Base-by-base conservation (phyloP, 2,113 vertebrate species). In the Perognathus longimembris region DNA sequence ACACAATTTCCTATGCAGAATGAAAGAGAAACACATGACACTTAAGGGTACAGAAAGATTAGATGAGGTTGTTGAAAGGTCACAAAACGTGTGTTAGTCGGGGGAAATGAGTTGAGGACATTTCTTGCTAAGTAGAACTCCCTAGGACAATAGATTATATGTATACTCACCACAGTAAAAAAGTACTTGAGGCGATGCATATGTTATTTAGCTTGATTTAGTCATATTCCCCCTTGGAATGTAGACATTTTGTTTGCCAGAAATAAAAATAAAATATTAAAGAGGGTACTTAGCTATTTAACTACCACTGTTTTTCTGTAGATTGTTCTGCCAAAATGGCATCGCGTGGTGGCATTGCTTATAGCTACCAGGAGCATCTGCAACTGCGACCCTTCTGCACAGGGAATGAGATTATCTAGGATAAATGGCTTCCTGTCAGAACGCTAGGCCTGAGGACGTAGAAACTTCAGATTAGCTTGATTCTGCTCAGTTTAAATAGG, bases 261-360 rank as follows among this genome's bases (percentile, higher is more conserved):
- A 85, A 59, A 82, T 71, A 40, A 80, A 89, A 40, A 78, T 40
- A n/a, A 85, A 94, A 88, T 40, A 26, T 5, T 76, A 28, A 8
- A 7, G 28, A 61, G 6, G 45, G 7, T 61, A 40, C 17, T 90
- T 5, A 63, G 0, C 67, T 91, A 57, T 22, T 77, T 45, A 92
- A 36, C 42, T 4, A 57, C 6, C 24, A 63, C 10, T 40, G 21
- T 74, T 50, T 63, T 59, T 50, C 10, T 69, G 32, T 6, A 63
- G 24, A 20, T 69, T 88, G 24, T 11, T 28, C 57, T 61, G 26
- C 15, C 74, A 82, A 90, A 74, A 61, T n/a, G 20, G 26, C 24
- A 59, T 77, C 59, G 24, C 71, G 32, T 12, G 17, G 73, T 81
- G 36, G 7, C 17, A 42, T 50, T 75, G 67, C 75, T 45, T 36